A percentile compares a stretch with the other conserved stretches of the same genome.
Evolutionary conservation across 2,888 invertebrate species (phyloP).

Genomic region (Platyscelio sp.): DNA sequence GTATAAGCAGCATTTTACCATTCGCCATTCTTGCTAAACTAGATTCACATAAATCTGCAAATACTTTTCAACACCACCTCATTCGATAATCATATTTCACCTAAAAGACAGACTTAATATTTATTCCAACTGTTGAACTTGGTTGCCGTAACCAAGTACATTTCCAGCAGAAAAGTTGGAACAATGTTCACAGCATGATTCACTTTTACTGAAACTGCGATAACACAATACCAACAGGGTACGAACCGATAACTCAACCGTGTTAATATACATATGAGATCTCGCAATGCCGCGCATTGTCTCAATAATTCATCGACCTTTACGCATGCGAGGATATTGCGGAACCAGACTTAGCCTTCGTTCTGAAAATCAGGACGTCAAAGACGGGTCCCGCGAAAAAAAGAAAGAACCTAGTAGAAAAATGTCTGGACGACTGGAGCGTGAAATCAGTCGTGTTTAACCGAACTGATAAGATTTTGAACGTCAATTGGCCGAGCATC

Average conservation of each 20-base stretch:
- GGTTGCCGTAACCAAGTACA: not conserved
- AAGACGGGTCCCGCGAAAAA: not conserved
- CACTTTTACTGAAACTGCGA: constrained; percentile 41
- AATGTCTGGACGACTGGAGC: constrained; percentile 20
- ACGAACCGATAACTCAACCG: constrained; percentile 32
- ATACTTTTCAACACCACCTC: not conserved
- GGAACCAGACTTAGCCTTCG: not conserved
- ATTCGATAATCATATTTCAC: constrained; percentile 18
- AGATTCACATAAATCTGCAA: not conserved
- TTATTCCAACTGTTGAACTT: not conserved
- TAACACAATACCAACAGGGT: constrained; percentile 40
- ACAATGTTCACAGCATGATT: constrained; percentile 32
- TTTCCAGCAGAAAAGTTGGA: constrained; percentile 15
- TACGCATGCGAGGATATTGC: constrained; percentile 20
- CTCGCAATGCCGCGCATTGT: constrained; percentile 27
- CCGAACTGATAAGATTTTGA: constrained; percentile 21
- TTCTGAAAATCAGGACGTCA: not conserved
- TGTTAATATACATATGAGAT: constrained; percentile 46
- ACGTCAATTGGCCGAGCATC: constrained; percentile 52
- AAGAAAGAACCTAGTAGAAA: not conserved
- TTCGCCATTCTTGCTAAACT: not conserved
- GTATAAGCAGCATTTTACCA: not conserved
- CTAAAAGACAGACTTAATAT: constrained; percentile 12
- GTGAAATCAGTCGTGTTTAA: constrained; percentile 39
- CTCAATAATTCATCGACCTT: constrained; percentile 46